Percentiles rank a stretch among this genome's conserved stretches.
Conservation (phyloP, 2,113 vertebrate species). For the Cervus canadensis region DNA sequence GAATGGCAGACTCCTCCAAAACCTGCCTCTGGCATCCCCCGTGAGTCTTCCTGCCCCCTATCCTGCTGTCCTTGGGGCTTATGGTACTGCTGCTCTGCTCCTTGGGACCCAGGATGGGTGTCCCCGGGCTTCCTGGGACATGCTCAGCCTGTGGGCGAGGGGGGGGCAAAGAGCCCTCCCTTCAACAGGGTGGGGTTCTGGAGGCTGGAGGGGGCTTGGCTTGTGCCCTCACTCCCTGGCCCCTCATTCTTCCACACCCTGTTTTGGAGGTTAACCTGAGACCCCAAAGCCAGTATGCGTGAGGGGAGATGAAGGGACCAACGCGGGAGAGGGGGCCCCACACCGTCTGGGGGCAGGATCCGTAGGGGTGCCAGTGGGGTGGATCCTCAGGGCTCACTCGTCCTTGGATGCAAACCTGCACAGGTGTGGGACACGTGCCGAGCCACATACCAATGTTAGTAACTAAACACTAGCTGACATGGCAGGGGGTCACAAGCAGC, state of each 20-base stretch:
- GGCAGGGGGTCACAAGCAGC: not conserved
- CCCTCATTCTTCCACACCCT: too few relatives aligned
- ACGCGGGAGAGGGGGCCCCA: not conserved
- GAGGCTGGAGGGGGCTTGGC: not conserved
- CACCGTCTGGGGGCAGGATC: not conserved
- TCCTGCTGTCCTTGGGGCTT: not conserved
- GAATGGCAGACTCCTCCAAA: not conserved
- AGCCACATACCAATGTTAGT: accelerated
- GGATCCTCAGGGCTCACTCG: too few relatives aligned
- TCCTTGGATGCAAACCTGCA: not conserved
- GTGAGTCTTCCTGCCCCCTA: not conserved
- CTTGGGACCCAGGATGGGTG: not conserved
- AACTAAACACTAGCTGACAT: accelerated
- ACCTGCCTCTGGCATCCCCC: not conserved
- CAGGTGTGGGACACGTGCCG: too few relatives aligned
- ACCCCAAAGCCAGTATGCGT: accelerated
- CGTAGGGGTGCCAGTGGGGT: not conserved
- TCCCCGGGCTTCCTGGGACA: not conserved
- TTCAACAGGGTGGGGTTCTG: too few relatives aligned
- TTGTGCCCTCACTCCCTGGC: not conserved
- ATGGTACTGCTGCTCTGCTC: not conserved
- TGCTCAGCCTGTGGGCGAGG: accelerated
- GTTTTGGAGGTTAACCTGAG: not conserved
- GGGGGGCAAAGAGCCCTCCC: not conserved
- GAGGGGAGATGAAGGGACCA: too few relatives aligned